phyloP scores from a whole-genome alignment of 2,888 invertebrate species.

The Tenthredo livida region DNA sequence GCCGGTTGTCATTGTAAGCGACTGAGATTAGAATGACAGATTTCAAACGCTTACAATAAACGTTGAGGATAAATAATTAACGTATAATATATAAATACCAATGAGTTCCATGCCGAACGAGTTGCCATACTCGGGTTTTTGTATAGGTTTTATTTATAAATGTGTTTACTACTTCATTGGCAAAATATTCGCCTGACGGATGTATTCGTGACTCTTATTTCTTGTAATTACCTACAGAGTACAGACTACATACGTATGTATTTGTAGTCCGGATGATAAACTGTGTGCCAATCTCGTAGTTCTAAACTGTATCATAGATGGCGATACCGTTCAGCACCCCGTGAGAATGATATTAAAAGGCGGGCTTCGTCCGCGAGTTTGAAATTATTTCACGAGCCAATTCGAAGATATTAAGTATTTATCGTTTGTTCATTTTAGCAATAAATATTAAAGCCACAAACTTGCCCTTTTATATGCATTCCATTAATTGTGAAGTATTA shows the following conservation, averaged over 20 bases:
- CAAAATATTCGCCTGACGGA: background rate
- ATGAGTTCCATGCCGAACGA: conserved; percentile 29
- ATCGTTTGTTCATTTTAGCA: too few species aligned
- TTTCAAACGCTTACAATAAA: background rate
- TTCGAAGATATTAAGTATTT: too few species aligned
- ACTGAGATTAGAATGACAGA: background rate
- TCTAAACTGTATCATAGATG: too few species aligned
- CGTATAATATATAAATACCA: conserved; percentile 14
- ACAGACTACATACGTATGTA: background rate
- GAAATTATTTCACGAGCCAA: background rate
- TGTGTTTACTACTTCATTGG: background rate
- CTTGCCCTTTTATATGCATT: too few species aligned
- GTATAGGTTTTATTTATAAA: background rate
- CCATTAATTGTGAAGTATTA: too few species aligned
- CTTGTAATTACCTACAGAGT: background rate
- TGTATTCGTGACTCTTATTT: background rate
- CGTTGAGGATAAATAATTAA: background rate
- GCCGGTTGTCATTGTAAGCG: background rate
- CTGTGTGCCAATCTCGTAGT: too few species aligned
- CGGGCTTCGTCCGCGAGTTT: background rate
- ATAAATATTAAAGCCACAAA: background rate
- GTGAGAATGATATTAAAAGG: background rate
- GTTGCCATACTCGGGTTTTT: conserved; percentile 13
- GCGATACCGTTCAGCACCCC: background rate
- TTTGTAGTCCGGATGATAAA: background rate